A percentile compares a stretch with the other conserved stretches of the same genome.
Conservation (phyloP, 2,113 vertebrate species). For the Picathartes gymnocephalus region DNA sequence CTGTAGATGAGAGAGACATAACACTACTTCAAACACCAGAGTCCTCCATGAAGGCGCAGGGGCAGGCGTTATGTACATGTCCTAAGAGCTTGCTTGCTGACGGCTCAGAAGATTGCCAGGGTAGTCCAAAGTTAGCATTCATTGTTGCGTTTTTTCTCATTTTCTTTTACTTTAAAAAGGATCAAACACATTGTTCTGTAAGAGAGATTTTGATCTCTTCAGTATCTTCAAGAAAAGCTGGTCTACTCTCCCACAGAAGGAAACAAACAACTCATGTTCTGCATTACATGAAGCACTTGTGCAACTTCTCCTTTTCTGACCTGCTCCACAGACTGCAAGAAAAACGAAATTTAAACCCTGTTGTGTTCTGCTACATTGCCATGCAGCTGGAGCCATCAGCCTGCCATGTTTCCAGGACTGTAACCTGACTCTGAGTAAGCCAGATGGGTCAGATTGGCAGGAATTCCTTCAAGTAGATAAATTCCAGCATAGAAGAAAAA, state of each 20-base stretch:
- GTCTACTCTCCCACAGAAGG: conserved; percentile 37
- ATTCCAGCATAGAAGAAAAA: neutral
- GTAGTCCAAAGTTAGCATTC: neutral
- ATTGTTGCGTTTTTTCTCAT: neutral
- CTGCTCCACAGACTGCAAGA: conserved; percentile 23
- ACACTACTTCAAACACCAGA: conserved; percentile 57
- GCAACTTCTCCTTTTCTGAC: conserved; percentile 35
- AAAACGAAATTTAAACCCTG: conserved; percentile 8
- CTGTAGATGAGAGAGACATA: conserved; percentile 61
- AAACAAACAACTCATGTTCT: conserved; percentile 30
- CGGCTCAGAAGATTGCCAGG: conserved; percentile 1
- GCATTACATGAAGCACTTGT: conserved; percentile 10
- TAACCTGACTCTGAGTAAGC: conserved; percentile 14
- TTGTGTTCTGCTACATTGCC: conserved; percentile 53
- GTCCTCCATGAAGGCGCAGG: neutral
- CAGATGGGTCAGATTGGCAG: conserved; percentile 42
- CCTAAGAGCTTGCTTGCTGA: neutral
- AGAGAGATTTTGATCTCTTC: conserved; percentile 7
- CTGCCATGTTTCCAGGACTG: conserved; percentile 59
- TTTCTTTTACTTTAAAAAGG: neutral
- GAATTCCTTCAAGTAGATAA: conserved; percentile 43
- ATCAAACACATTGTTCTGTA: neutral
- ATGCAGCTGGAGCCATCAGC: conserved; percentile 46
- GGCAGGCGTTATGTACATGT: neutral
- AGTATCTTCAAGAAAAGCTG: neutral